Conservation (phyloP, 2,797 vertebrate genomes). For the Eleutherodactylus coqui region DNA sequence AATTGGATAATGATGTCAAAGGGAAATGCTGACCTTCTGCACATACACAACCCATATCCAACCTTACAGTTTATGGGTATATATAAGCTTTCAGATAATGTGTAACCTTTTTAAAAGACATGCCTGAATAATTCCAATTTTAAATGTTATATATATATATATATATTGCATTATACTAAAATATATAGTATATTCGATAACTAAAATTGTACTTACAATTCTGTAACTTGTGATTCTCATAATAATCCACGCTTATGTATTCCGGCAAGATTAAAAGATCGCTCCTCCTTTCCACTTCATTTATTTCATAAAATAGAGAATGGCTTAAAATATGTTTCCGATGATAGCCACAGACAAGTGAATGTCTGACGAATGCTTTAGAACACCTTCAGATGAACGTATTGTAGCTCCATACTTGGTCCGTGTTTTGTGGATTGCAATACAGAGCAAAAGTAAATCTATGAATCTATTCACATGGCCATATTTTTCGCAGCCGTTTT, state of each 20-base stretch:
- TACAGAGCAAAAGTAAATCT: too few relatives aligned
- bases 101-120: background rate
- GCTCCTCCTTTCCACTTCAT: background rate
- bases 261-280: background rate
- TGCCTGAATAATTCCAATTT: background rate
- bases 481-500: too few relatives aligned
- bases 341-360: too few relatives aligned
- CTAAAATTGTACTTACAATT: background rate
- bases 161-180: background rate
- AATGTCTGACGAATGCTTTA: too few relatives aligned
- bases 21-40: slow-evolving; percentile 39
- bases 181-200: too few relatives aligned
- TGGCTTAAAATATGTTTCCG: too few relatives aligned
- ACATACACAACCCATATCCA: slow-evolving; percentile 1
- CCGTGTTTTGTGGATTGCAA: too few relatives aligned
- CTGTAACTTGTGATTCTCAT: background rate
- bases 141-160: background rate
- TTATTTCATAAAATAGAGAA: background rate
- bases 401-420: too few relatives aligned
- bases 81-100: background rate
- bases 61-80: background rate
- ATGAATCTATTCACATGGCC: too few relatives aligned
- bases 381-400: too few relatives aligned
- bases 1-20: slow-evolving; percentile 62
- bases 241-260: background rate